A percentile compares a stretch with the other conserved stretches of the same genome.
Evolutionary conservation across 2,113 vertebrate genomes (phyloP).

Genomic region (Brienomyrus longianalis): DNA sequence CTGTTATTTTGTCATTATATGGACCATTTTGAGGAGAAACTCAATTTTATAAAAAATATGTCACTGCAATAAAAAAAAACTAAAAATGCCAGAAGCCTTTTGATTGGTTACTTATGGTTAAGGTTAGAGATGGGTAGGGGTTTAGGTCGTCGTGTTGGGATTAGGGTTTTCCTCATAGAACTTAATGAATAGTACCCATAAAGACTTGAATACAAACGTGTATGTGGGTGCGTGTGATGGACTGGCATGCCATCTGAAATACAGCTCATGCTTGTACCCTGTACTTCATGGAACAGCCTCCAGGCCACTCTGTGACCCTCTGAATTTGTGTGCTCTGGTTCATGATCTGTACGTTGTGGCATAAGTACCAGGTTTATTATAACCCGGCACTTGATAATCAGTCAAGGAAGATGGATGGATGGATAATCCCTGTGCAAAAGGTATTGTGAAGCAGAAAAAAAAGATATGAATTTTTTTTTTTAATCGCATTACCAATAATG

Average conservation of each 20-base stretch:
- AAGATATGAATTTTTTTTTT: not conserved
- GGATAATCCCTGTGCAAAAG: not conserved
- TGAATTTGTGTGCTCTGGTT: not conserved
- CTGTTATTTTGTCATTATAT: not conserved
- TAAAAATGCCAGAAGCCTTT: not conserved
- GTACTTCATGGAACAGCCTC: not conserved
- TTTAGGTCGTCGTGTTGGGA: not conserved
- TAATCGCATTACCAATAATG: not conserved
- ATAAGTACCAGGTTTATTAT: not conserved
- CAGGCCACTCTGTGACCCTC: not conserved
- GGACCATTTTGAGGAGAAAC: not conserved
- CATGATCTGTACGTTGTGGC: not conserved
- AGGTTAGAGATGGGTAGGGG: not conserved
- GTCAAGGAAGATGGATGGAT: not conserved
- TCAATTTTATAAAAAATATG: not conserved
- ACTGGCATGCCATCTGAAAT: not conserved
- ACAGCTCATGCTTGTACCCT: not conserved
- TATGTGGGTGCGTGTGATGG: not conserved
- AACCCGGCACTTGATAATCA: not conserved
- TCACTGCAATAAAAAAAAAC: not conserved
- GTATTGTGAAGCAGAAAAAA: not conserved
- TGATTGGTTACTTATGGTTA: not conserved
- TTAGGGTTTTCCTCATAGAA: not conserved
- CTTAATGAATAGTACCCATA: not conserved
- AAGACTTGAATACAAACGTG: not conserved